Evolutionary conservation across 2,797 vertebrate genomes (phyloP), one percentile per base, ranked within the genome.

Genomic region (Paramormyrops hopkinsi): DNA sequence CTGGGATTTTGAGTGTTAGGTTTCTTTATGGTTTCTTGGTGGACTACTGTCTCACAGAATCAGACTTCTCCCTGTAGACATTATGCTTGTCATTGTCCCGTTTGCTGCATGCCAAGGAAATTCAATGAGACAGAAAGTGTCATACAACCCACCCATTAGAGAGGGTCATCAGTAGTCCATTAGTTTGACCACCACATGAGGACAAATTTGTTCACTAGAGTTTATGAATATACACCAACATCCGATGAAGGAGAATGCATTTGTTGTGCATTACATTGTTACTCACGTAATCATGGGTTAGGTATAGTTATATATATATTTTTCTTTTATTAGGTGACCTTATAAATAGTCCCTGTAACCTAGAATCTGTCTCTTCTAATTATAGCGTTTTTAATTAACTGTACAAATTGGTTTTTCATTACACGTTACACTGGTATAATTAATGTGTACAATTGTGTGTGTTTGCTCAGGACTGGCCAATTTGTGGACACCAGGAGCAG

Each of bases 401-500:
- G 22, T 48, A 46, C 62, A 73, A 88, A 76, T 65, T 46, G 87
- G 87, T 69, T 65, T 69, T 88, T 54, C 56, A 48, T 69, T 48
- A 65, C 37, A 88, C n/a, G 59, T 65, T 48, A 22, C 59, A 41
- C 17, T 25, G 51, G 8, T 88, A 46, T 88, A 88, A 54, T 85
- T 44, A 86, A 46, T 11, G 12, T 56, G 37, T 87, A 48, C 88
- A 29, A 14, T 88, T 84, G 85, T 76, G 50, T 90, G 12, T 86
- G 89, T 87, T 59, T 88, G 29, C 50, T 44, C 95, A 99, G 98
- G 96, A 97, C 97, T 96, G 97, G 96, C 95, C 97, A 96, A 94
- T 96, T 94, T 96, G 96, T 94, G 88, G 97, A 98, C 92, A 95
- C 96, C 92, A 97, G 96, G 95, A 96, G 97, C 93, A 96, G 69